phyloP scores from a whole-genome alignment of 2,888 invertebrate genomes.

The Thereva unica region DNA sequence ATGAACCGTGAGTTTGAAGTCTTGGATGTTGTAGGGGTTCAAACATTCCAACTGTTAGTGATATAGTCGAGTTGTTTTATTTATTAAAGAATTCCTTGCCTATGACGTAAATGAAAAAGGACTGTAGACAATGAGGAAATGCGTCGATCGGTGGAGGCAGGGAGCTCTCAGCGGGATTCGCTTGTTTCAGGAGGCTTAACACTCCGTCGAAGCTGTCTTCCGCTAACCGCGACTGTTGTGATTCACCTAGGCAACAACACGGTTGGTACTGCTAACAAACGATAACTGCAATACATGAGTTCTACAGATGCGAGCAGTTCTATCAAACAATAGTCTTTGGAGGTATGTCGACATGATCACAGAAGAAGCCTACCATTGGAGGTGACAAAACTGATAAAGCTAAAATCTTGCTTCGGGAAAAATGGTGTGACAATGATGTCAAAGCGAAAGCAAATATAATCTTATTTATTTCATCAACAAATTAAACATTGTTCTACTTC shows the following conservation, averaged over 20 bases:
- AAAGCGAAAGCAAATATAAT: slow-evolving; percentile 43
- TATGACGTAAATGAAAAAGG: too few relatives aligned
- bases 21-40: too few relatives aligned
- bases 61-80: too few relatives aligned
- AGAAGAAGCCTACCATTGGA: not conserved
- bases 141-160: too few relatives aligned
- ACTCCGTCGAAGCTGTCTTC: too few relatives aligned
- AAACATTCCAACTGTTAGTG: too few relatives aligned
- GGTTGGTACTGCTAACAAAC: not conserved
- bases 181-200: too few relatives aligned
- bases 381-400: not conserved
- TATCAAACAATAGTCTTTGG: not conserved
- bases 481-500: slow-evolving; percentile 47
- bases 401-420: not conserved
- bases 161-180: too few relatives aligned
- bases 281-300: slow-evolving; percentile 2
- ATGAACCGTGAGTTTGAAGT: too few relatives aligned
- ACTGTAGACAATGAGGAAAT: too few relatives aligned
- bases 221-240: too few relatives aligned
- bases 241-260: not conserved
- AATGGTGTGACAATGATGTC: slow-evolving; percentile 40
- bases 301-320: slow-evolving; percentile 2
- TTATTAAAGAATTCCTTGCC: too few relatives aligned
- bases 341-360: not conserved
- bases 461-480: slow-evolving; percentile 43